These are phyloP conservation scores for Casuarius casuarius DNA, from an alignment of 2,113 vertebrate genomes.

Conservation along the genomic window DNA sequence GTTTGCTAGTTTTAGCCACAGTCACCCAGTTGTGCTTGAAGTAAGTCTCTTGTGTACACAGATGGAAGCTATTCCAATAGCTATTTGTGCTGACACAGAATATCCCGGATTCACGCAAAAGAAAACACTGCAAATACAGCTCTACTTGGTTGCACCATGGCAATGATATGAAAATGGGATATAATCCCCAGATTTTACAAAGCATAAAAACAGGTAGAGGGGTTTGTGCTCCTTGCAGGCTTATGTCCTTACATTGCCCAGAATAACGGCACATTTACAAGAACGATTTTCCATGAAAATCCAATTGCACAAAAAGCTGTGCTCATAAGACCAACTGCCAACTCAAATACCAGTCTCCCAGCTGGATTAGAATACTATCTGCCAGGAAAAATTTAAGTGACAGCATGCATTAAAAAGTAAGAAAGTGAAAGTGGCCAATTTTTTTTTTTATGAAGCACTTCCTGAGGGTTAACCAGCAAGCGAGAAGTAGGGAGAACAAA, in stretches of 20 bases:
- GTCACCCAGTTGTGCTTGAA: neutral
- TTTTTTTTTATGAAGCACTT: neutral
- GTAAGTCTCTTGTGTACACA: neutral
- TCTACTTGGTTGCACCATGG: neutral
- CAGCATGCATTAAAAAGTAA: neutral
- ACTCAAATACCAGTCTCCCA: neutral
- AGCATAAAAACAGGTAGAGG: neutral
- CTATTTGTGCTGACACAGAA: neutral
- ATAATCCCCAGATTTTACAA: neutral
- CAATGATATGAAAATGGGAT: neutral
- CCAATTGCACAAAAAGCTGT: neutral
- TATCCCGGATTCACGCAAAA: neutral
- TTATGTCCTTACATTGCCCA: neutral
- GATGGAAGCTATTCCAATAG: neutral
- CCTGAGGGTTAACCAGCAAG: neutral
- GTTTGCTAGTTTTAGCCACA: neutral
- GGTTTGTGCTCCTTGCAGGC: neutral
- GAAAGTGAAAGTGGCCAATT: neutral
- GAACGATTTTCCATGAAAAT: neutral
- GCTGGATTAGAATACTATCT: neutral
- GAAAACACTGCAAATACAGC: neutral
- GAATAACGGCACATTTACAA: neutral
- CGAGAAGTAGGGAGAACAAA: neutral
- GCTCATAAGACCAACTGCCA: neutral
- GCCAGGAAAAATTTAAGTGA: neutral